phyloP scores from a whole-genome alignment of 1,140 invertebrate genomes.

The Cepaea nemoralis region DNA sequence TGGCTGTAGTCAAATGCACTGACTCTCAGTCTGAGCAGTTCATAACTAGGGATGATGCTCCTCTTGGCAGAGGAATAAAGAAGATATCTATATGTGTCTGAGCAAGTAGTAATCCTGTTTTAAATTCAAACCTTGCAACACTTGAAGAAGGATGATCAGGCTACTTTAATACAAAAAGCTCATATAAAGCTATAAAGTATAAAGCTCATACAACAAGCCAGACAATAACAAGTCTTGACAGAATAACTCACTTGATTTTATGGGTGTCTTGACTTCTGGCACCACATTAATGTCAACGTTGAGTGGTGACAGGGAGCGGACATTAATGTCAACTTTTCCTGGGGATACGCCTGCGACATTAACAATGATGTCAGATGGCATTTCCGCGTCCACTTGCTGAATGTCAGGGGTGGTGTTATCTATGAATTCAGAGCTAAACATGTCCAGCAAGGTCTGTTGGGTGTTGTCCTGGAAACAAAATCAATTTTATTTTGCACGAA shows the following conservation, averaged over 20 bases:
- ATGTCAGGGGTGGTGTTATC: background rate
- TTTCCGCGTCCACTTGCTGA: background rate
- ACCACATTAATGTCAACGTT: background rate
- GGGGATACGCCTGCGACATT: background rate
- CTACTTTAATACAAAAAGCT: too few species aligned
- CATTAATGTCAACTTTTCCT: background rate
- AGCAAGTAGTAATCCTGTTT: too few species aligned
- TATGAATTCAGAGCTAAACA: conserved; percentile 13
- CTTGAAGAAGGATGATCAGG: too few species aligned
- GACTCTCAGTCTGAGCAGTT: too few species aligned
- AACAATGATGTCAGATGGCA: background rate
- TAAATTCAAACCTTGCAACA: too few species aligned
- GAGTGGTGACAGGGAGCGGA: background rate
- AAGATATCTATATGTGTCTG: too few species aligned
- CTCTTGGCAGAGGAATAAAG: too few species aligned
- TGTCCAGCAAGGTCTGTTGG: conserved; percentile 3
- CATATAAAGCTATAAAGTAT: too few species aligned
- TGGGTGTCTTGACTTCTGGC: background rate
- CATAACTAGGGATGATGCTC: too few species aligned
- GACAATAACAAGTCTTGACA: background rate
- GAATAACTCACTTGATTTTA: background rate
- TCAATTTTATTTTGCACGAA: background rate
- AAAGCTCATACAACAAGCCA: too few species aligned
- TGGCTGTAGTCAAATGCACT: too few species aligned
- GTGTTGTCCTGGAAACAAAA: conserved; percentile 3